Evolutionary conservation across 2,888 invertebrate genomes (phyloP).

Genomic region (Macroteleia sp.): DNA sequence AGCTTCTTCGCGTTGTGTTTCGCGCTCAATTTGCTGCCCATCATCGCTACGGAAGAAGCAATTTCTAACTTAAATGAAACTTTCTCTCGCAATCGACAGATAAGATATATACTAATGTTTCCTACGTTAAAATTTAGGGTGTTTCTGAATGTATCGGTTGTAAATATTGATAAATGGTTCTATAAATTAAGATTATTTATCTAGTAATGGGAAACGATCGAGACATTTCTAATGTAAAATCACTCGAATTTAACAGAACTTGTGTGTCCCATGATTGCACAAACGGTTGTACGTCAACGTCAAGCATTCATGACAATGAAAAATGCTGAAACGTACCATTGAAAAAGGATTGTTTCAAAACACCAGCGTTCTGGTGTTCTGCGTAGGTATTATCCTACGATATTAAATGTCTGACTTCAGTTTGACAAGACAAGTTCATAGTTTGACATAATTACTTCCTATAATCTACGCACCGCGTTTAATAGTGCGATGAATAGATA

Average conservation of each 20-base stretch:
- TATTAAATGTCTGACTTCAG: too few relatives aligned
- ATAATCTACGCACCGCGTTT: slow-evolving; percentile 58
- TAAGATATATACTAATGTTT: slow-evolving; percentile 59
- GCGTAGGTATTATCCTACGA: too few relatives aligned
- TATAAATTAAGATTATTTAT: slow-evolving; percentile 54
- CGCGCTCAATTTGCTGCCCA: slow-evolving; percentile 84
- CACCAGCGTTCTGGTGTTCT: too few relatives aligned
- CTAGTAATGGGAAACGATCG: slow-evolving; percentile 16
- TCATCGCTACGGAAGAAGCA: slow-evolving; percentile 84
- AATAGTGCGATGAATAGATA: slow-evolving; percentile 66
- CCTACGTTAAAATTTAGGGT: slow-evolving; percentile 53
- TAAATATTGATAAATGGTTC: slow-evolving; percentile 55
- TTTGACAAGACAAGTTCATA: slow-evolving; percentile 36
- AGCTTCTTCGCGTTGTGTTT: slow-evolving; percentile 78
- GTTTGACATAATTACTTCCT: slow-evolving; percentile 43
- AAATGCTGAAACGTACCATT: slow-evolving; percentile 8
- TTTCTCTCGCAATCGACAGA: slow-evolving; percentile 71
- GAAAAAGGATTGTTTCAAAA: background rate
- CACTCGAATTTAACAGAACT: slow-evolving; percentile 3
- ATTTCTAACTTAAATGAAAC: slow-evolving; percentile 84
- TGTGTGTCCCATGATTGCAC: slow-evolving; percentile 12
- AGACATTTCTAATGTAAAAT: slow-evolving; percentile 19
- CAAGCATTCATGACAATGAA: slow-evolving; percentile 8
- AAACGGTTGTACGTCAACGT: slow-evolving; percentile 10
- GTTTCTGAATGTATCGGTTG: slow-evolving; percentile 38